A percentile compares a stretch with the other conserved stretches of the same genome.
phyloP scores from a whole-genome alignment of 1,140 invertebrate genomes.

The Caenorhabditis latens region DNA sequence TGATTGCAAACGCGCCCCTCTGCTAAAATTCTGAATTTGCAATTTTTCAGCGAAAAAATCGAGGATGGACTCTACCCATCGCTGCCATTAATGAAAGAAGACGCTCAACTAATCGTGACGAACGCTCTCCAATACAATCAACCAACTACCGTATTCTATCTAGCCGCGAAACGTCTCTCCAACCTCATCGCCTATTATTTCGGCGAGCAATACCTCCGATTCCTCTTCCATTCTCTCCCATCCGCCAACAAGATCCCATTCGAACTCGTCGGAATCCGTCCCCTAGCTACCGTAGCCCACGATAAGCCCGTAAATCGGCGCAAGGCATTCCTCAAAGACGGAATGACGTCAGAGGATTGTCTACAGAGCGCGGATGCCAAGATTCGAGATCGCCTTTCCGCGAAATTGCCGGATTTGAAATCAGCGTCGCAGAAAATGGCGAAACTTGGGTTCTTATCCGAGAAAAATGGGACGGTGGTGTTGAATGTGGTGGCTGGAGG shows the following conservation, averaged over 20 bases:
- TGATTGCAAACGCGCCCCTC: neutral
- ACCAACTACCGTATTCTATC: slow-evolving; percentile 73
- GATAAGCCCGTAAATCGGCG: neutral
- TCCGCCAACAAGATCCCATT: slow-evolving; percentile 69
- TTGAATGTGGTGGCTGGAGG: slow-evolving; percentile 60
- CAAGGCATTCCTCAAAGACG: neutral
- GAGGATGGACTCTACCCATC: slow-evolving; percentile 60
- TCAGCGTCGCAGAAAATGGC: slow-evolving; percentile 19
- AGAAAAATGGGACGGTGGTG: slow-evolving; percentile 53
- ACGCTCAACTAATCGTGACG: slow-evolving; percentile 70
- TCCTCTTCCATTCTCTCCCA: slow-evolving; percentile 72
- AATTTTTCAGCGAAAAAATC: slow-evolving; percentile 56
- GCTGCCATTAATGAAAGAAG: slow-evolving; percentile 66
- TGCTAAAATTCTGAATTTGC: neutral
- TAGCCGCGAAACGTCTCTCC: slow-evolving; percentile 72
- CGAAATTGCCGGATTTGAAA: slow-evolving; percentile 6
- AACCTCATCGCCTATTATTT: slow-evolving; percentile 74
- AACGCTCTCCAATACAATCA: slow-evolving; percentile 76
- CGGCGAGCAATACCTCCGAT: slow-evolving; percentile 73
- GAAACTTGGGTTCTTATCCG: slow-evolving; percentile 51
- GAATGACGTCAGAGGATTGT: slow-evolving; percentile 58
- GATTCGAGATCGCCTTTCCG: slow-evolving; percentile 45
- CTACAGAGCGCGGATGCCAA: slow-evolving; percentile 52
- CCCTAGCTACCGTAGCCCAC: neutral
- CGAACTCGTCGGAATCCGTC: slow-evolving; percentile 10